These are phyloP conservation scores for Unio delphinus DNA, from an alignment of 2,888 invertebrate genomes.

Conservation along the genomic window DNA sequence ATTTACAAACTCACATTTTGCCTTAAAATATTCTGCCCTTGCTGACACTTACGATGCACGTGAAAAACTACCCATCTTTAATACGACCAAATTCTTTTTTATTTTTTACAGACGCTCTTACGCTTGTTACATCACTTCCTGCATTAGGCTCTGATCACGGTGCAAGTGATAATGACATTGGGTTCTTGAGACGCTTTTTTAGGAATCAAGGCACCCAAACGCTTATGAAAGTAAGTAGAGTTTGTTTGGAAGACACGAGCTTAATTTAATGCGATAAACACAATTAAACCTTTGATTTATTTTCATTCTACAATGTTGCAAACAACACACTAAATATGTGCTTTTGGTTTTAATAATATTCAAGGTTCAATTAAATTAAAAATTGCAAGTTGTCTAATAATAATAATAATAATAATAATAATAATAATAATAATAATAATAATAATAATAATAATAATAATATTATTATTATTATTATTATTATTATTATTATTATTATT, in stretches of 20 bases:
- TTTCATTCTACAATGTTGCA: too few relatives aligned
- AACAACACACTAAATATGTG: too few relatives aligned
- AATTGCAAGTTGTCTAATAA: too few relatives aligned
- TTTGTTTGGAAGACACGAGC: too few relatives aligned
- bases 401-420: too few relatives aligned
- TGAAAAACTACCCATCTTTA: neutral
- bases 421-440: too few relatives aligned
- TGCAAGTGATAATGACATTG: conserved; percentile 50
- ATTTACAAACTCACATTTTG: neutral
- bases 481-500: too few relatives aligned
- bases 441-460: too few relatives aligned
- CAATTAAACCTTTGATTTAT: too few relatives aligned
- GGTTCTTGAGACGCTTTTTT: conserved; percentile 54
- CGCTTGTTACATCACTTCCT: conserved; percentile 52
- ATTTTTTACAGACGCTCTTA: conserved; percentile 50
- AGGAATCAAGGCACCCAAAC: conserved; percentile 52
- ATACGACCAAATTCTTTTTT: neutral
- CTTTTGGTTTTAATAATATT: too few relatives aligned
- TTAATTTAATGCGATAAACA: neutral
- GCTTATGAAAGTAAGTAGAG: conserved; percentile 51
- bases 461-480: too few relatives aligned
- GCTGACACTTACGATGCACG: neutral
- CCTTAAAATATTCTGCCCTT: neutral
- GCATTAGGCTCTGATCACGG: conserved; percentile 46
- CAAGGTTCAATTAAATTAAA: too few relatives aligned